Conservation (phyloP, 2,888 invertebrate genomes). For the Himalopsyche tibetana region DNA sequence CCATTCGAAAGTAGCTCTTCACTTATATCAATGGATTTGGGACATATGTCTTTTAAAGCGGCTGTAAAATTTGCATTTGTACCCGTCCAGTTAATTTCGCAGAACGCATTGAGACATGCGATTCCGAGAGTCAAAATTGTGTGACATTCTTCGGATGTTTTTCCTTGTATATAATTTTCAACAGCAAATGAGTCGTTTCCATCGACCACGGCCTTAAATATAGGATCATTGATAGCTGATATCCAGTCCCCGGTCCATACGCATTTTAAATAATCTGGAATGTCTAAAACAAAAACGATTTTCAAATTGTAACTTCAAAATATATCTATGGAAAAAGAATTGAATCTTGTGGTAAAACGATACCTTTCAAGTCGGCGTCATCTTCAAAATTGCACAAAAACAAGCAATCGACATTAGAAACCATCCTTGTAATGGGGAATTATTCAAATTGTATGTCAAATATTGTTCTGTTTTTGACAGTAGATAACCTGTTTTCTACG, state of each 20-base stretch:
- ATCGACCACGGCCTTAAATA: constrained; percentile 16
- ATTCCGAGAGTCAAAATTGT: constrained; percentile 78
- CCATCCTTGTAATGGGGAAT: constrained; percentile 11
- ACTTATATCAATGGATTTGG: constrained; percentile 72
- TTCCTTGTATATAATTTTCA: constrained; percentile 12
- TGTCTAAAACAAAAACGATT: constrained; percentile 48
- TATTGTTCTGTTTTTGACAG: constrained; percentile 69
- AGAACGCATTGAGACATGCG: constrained; percentile 83
- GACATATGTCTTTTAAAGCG: constrained; percentile 71
- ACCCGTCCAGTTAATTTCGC: constrained; percentile 90
- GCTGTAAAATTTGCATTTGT: constrained; percentile 76
- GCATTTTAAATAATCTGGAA: constrained; percentile 49
- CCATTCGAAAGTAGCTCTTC: constrained; percentile 77
- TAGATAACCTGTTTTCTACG: neutral
- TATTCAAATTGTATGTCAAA: too few relatives aligned
- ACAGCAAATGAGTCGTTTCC: neutral
- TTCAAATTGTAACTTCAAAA: neutral
- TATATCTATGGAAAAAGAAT: neutral
- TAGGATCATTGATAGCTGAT: constrained; percentile 31
- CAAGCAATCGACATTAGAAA: constrained; percentile 49
- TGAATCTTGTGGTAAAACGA: constrained; percentile 22
- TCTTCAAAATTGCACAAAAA: constrained; percentile 64
- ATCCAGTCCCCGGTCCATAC: constrained; percentile 59
- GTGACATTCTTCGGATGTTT: constrained; percentile 49
- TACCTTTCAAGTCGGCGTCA: constrained; percentile 55